Percentiles rank a stretch among this genome's conserved stretches.
These are phyloP conservation scores for Trigoniulus corallinus DNA, from an alignment of 1,140 invertebrate genomes.

Conservation along the genomic window DNA sequence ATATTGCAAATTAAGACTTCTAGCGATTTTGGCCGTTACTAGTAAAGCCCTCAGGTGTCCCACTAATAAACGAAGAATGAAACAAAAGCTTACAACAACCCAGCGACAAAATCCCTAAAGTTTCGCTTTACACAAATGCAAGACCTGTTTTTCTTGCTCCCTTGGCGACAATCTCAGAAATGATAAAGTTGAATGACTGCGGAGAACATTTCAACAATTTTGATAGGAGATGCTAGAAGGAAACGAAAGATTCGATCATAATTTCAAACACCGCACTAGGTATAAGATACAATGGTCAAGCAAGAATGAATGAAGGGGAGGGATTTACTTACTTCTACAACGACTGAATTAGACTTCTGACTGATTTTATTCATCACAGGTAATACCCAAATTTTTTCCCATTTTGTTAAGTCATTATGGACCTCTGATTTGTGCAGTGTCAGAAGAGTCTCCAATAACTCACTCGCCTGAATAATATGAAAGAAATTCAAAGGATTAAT, in stretches of 20 bases:
- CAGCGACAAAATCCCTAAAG: too few relatives aligned
- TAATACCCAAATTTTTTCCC: conserved; percentile 18
- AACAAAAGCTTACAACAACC: too few relatives aligned
- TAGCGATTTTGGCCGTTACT: conserved; percentile 1
- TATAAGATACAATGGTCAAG: background rate
- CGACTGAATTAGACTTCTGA: background rate
- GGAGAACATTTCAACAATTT: conserved; percentile 10
- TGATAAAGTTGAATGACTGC: conserved; percentile 3
- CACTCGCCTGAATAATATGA: conserved; percentile 17
- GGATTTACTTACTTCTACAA: conserved; percentile 1
- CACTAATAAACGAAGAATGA: background rate
- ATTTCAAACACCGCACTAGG: too few relatives aligned
- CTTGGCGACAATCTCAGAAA: conserved; percentile 1
- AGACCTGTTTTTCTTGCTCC: too few relatives aligned
- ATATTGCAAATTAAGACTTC: background rate
- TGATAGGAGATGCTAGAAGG: conserved; percentile 10
- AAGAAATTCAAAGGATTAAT: too few relatives aligned
- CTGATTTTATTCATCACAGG: conserved; percentile 16
- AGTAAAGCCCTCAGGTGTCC: conserved; percentile 2
- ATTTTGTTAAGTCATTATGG: conserved; percentile 5
- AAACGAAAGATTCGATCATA: conserved; percentile 1
- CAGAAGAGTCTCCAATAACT: conserved; percentile 19
- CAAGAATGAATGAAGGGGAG: conserved; percentile 8
- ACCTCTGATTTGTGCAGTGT: conserved; percentile 8
- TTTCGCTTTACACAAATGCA: too few relatives aligned